Base-by-base conservation (phyloP, 2,888 invertebrate species). In the Glyphotaelius pellucidus region DNA sequence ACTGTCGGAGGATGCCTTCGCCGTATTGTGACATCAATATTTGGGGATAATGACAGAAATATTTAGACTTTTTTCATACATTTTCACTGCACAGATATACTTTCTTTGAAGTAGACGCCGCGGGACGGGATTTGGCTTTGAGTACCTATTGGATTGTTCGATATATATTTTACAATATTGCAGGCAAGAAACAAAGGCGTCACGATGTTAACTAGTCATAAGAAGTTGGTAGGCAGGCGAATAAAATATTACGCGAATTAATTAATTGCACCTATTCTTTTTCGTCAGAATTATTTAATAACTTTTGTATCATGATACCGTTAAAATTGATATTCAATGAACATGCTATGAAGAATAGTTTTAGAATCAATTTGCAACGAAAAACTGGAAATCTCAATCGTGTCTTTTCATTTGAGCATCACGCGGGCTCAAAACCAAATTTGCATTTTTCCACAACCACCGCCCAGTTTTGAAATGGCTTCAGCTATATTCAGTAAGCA, bases 21-120 rank as follows among this genome's bases (percentile, higher is more conserved):
- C 89, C 67, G 81, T 90, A 92, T 93, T 93, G 93, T 93, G 91
- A 92, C 92, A 93, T 92, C 93, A 93, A 92, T 93, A 93, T 93
- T 91, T 92, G 67, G 86, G 90, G 81, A 93, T 92, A 93, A 93
- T 93, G 91, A 91, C 89, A 89, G 86, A 90, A 93, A 93, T 93
- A 92, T 93, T 93, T 92, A 90, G 90, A 93, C 92, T 90, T 84
- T 92, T 42, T 90, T 91, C 81, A 80, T 47, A 15, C 32, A 32
- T 91, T 81, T 86, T 81, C 52, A 35, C 15, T 81, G 32, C 80
- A 81, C 67, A 35, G 11, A 79, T 30, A 25, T 52, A 25, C 67
- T 32, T 89, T 32, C 31, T 52, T 88, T 67, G 88, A 52, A 32
- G 32, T 32, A 9, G 25, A 67, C 67, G 25, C 67, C 67, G 67